Evolutionary conservation across 2,888 invertebrate genomes (phyloP), one percentile per base, ranked within the genome.

Genomic region (Drosophila cognata): DNA sequence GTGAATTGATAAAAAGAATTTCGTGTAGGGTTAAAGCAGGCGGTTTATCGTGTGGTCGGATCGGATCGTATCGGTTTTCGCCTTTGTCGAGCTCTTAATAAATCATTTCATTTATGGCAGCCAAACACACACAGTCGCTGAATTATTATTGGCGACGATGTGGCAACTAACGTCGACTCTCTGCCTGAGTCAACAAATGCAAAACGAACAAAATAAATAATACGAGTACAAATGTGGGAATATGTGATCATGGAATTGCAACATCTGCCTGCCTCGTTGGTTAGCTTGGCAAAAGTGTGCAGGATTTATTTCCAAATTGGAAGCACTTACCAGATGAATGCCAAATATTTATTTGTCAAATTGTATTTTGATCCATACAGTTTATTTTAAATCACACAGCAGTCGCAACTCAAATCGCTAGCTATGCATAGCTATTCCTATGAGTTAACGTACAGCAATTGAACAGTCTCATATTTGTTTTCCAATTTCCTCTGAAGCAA

Each of bases 91-190:
- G 58, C 63, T 71, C 84, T 71, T 73, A 74, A 84, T 84, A 84
- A 84, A 84, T 84, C 84, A 84, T 84, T 84, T 87, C 76, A 72
- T 75, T 89, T 84, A 87, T 84, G 84, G 74, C 79, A 71, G 68
- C 64, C 65, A 56, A 68, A 16, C 4, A 25, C 46, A 21, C 16
- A 18, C 70, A 70, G 63, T 59, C 66, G 78, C 70, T 87, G 75
- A 84, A 82, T 77, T 89, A 78, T 90, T 88, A 80, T 88, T 90
- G 90, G 83, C 90, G 90, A 88, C 88, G 85, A 81, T 88, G 83
- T 83, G 90, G 86, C 81, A 65, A 35, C 38, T 48, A 61, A 43
- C 31, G 28, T 4, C 29, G 33, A 46, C 48, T 8, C 21, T 13
- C n/a, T 16, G 18, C 25, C 33, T 13, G 13, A 13, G 28, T 41